phyloP scores from a whole-genome alignment of 2,888 invertebrate species.

The Nomada goodeniana region DNA sequence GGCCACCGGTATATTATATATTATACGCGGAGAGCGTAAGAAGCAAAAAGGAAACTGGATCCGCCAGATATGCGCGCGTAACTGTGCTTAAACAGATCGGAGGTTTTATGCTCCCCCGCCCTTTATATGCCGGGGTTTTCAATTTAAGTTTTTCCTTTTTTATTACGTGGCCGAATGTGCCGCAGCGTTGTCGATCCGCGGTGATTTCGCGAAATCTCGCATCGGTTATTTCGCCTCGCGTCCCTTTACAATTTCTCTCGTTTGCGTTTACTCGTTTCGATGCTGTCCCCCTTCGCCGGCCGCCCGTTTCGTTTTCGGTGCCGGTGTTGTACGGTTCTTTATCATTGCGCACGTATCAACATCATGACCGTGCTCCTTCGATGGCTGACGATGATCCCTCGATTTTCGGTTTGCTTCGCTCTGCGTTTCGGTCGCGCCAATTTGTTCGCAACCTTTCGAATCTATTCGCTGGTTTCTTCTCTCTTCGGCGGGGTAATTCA shows the following conservation, averaged over 20 bases:
- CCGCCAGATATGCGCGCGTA: constrained; percentile 37
- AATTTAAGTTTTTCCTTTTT: constrained; percentile 57
- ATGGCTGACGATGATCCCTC: too few species aligned
- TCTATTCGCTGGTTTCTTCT: too few species aligned
- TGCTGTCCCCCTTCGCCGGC: neutral
- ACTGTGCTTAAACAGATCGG: constrained; percentile 53
- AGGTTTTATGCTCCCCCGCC: constrained; percentile 49
- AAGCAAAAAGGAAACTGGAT: constrained; percentile 19
- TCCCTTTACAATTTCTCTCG: neutral
- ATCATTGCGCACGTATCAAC: too few species aligned
- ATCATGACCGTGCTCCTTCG: too few species aligned
- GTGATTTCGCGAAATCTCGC: constrained; percentile 55
- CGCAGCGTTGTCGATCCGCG: constrained; percentile 42
- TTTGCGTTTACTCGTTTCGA: neutral
- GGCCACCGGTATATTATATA: too few species aligned
- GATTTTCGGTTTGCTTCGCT: too few species aligned
- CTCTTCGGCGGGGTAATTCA: too few species aligned
- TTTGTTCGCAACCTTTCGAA: too few species aligned
- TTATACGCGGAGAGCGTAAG: too few species aligned
- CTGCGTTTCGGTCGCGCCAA: too few species aligned
- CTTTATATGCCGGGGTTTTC: constrained; percentile 62
- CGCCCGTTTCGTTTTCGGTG: too few species aligned
- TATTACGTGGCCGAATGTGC: constrained; percentile 43
- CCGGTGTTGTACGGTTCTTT: too few species aligned
- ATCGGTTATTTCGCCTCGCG: neutral